Base-by-base conservation (phyloP, 2,113 vertebrate species). In the Burhinus bistriatus region DNA sequence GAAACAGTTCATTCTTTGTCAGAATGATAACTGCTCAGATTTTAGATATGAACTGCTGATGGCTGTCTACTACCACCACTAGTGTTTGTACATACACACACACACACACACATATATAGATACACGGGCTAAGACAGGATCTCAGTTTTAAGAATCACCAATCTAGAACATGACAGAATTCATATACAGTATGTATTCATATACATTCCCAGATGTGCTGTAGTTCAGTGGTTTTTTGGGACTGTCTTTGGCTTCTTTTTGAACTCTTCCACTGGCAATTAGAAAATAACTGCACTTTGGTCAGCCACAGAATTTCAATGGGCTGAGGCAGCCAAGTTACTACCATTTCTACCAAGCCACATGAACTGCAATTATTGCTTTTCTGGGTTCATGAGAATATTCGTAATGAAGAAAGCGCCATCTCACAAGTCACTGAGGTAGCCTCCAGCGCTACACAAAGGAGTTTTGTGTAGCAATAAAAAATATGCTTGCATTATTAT, bases 291-390 rank as follows among this genome's bases (percentile, higher is more conserved):
- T 85, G 84, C 87, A 71, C 59, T 93, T 94, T 90, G 93, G 88
- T 97, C 58, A 73, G 49, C 83, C 89, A 66, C 59, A 91, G 81
- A 88, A 98, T 96, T 98, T 97, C 96, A 89, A 32, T 69, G 85
- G 92, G 87, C 57, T 51, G 27, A 89, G 51, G 69, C 55, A 93
- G 79, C n/a, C 76, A 83, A 80, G 82, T 95, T 94, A 18, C 42
- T 94, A 75, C 83, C 44, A 42, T 88, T 96, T 87, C 47, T 85
- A 79, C 83, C 91, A 95, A 95, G 91, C 85, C 77, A 92, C 84
- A 79, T 73, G 70, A 97, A 77, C 77, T 71, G 66, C 90, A 96
- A 83, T 49, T 95, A 47, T 79, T 96, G 76, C 72, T 94, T 75
- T 97, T 88, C 95, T 73, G 72, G 79, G 81, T 87, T 90, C 88